Evolutionary conservation across 2,797 vertebrate genomes (phyloP).

Genomic region (Galago senegalensis): DNA sequence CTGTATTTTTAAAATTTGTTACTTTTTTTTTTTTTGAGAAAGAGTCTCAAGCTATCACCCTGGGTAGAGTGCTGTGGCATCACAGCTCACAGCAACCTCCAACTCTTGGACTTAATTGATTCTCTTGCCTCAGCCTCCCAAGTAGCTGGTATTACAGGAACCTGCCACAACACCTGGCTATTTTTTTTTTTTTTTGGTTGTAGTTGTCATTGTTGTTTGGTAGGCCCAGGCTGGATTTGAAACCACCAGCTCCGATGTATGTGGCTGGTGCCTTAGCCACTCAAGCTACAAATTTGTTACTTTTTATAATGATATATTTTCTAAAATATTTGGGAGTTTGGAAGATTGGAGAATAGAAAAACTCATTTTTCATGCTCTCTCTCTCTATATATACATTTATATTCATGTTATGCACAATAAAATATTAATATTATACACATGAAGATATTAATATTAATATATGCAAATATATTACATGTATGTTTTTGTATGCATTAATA

Average conservation of each 20-base stretch:
- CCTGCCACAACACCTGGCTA: no score
- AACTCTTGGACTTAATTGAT: no score
- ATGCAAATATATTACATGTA: not conserved
- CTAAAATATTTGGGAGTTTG: not conserved
- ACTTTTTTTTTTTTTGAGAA: not conserved
- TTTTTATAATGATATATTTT: conserved; percentile 7
- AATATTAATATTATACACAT: not conserved
- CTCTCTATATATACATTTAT: not conserved
- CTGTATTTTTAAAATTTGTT: not conserved
- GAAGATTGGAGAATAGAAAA: not conserved
- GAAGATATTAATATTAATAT: not conserved
- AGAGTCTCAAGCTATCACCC: no score
- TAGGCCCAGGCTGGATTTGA: no score
- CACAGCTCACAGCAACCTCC: no score
- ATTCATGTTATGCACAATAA: not conserved
- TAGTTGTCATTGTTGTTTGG: no score
- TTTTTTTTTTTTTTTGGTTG: no score
- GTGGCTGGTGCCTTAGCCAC: no score
- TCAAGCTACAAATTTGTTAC: not conserved
- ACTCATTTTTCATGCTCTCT: not conserved
- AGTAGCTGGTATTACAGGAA: no score
- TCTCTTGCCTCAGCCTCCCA: no score
- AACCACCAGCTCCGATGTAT: no score
- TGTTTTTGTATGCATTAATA: fast-evolving
- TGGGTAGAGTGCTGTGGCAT: no score